Evolutionary conservation across 92 coral and sea anemone genomes (phyloP), one percentile per base, ranked within the genome.

Genomic region (Zoanthus sansibaricus): DNA sequence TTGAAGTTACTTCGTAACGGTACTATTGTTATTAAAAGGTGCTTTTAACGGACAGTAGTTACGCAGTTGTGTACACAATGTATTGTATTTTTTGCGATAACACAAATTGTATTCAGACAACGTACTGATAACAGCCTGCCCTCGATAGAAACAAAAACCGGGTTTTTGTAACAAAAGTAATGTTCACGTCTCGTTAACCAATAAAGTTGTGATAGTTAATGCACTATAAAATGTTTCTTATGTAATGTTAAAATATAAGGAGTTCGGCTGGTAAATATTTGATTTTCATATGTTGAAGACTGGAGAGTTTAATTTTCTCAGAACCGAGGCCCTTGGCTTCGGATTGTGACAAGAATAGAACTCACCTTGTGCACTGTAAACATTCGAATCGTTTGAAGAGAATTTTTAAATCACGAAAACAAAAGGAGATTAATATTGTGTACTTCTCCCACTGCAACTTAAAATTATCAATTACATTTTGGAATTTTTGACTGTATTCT

Each of bases 91-190:
- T 61, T 44, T 72, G 10, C 54, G 14, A 12, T 21, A 66, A 42
- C 55, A 79, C 37, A 79, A 16, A 9, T n/a, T 79, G 9, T 56
- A 61, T 62, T 79, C 59, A 79, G 73, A 45, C 84, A 10, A 79
- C 84, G 61, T 62, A 55, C 84, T 64, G 84, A 79, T 79, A 79
- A 79, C 84, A 79, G 64, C 72, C 73, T 79, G 58, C 18, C 73
- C 84, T 21, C 48, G 47, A 66, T 80, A 25, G 85, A 14, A 25
- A 47, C 85, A 21, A 45, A 80, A 66, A 3, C 47, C 45, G 30
- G 82, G 21, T 76, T 14, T 13, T 10, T 18, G 54, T 42, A 72
- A 72, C 21, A 72, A 9, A 72, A 45, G 21, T 44, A 9, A 8
- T 1, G 59, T 75, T 46, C 16, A 14, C 18, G 47, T 75, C 3